phyloP scores from a whole-genome alignment of 2,888 invertebrate species.

The Diogma glabrata region DNA sequence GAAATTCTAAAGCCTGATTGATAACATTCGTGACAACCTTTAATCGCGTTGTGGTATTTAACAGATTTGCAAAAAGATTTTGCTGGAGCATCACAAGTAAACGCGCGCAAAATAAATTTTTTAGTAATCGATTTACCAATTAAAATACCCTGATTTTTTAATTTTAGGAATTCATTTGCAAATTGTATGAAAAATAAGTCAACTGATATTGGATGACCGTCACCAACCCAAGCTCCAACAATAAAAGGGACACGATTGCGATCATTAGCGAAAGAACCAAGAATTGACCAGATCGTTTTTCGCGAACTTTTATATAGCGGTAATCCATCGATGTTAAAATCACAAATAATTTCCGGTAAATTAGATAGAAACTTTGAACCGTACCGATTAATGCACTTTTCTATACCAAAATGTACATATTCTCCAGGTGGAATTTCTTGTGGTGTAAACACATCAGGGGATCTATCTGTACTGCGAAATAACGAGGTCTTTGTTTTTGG shows the following conservation, averaged over 20 bases:
- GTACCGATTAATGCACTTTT: neutral
- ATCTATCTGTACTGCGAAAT: neutral
- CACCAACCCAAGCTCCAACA: conserved; percentile 3
- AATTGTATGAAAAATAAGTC: neutral
- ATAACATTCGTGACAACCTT: conserved; percentile 2
- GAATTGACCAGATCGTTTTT: conserved; percentile 1
- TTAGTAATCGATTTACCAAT: neutral
- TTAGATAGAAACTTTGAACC: neutral
- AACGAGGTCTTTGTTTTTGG: neutral
- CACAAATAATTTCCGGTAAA: conserved; percentile 4
- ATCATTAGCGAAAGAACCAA: neutral
- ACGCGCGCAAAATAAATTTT: neutral
- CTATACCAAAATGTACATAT: neutral
- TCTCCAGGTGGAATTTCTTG: neutral
- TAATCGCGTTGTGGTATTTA: neutral
- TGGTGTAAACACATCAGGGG: neutral
- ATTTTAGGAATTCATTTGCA: neutral
- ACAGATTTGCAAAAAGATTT: conserved; percentile 7
- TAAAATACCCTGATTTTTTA: neutral
- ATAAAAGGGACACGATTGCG: neutral
- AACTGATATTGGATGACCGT: neutral
- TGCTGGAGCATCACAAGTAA: conserved; percentile 1
- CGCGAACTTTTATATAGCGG: conserved; percentile 5
- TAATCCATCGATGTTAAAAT: no score
- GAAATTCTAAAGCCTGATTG: neutral